A percentile compares a stretch with the other conserved stretches of the same genome.
These are phyloP conservation scores for Cisticola juncidis DNA, from an alignment of 2,113 vertebrate species.

Conservation along the genomic window DNA sequence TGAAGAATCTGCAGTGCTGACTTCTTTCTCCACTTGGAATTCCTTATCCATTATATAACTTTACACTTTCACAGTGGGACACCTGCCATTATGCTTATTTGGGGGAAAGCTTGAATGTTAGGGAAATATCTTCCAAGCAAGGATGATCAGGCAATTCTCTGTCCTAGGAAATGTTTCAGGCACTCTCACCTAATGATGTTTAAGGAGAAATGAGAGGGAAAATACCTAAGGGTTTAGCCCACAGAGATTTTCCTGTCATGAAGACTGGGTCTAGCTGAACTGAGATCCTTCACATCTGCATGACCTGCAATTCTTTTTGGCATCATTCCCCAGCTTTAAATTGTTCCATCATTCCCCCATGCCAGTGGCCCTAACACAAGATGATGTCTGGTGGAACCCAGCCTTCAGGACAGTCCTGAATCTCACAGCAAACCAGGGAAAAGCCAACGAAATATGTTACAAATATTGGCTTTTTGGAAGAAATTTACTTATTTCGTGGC, in stretches of 20 bases:
- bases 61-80: neutral
- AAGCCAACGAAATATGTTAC: neutral
- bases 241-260: neutral
- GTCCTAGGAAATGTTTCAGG: neutral
- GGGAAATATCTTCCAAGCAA: neutral
- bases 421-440: neutral
- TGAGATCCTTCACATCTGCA: neutral
- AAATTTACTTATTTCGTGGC: neutral
- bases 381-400: neutral
- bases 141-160: neutral
- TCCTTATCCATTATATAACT: neutral
- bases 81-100: neutral
- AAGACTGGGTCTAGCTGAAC: neutral
- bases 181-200: neutral
- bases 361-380: neutral
- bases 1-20: neutral
- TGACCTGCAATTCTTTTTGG: neutral
- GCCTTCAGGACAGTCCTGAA: neutral
- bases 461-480: neutral
- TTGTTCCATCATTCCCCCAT: neutral
- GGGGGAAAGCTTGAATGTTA: neutral
- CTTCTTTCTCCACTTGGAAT: neutral
- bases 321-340: neutral
- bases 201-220: neutral
- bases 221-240: neutral